Percentiles rank a stretch among this genome's conserved stretches.
phyloP scores from a whole-genome alignment of 2,113 vertebrate genomes.

The Colaptes auratus region DNA sequence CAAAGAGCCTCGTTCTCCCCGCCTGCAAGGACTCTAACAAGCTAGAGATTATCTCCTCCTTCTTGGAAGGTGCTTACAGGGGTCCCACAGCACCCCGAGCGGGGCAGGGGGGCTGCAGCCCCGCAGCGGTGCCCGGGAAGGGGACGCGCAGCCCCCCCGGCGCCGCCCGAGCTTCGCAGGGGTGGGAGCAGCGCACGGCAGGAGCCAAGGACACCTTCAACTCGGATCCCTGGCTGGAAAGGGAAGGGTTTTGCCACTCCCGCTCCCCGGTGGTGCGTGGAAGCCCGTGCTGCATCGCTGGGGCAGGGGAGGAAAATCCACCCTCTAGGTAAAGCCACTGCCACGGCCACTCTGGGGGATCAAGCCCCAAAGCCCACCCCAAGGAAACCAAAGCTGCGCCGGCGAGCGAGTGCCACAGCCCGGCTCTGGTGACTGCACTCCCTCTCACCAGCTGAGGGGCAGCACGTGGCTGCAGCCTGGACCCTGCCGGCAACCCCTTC shows the following conservation, averaged over 20 bases:
- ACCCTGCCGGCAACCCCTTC: background rate
- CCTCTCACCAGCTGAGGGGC: background rate
- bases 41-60: conserved; percentile 62
- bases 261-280: background rate
- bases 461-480: background rate
- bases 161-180: background rate
- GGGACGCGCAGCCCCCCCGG: background rate
- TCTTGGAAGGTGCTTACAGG: conserved; percentile 50
- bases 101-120: background rate
- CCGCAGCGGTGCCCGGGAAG: background rate
- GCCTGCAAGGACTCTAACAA: conserved; percentile 49
- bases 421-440: background rate
- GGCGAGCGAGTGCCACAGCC: background rate
- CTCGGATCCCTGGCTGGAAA: background rate
- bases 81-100: conserved; percentile 17
- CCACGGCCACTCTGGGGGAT: background rate
- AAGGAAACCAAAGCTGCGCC: background rate
- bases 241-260: background rate
- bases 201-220: background rate
- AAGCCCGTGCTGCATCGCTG: background rate
- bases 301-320: fast-evolving
- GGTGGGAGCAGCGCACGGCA: background rate
- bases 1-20: conserved; percentile 54
- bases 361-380: background rate
- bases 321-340: background rate